Conservation (phyloP, 2,113 vertebrate species). For the Rhadina sibilatrix region DNA sequence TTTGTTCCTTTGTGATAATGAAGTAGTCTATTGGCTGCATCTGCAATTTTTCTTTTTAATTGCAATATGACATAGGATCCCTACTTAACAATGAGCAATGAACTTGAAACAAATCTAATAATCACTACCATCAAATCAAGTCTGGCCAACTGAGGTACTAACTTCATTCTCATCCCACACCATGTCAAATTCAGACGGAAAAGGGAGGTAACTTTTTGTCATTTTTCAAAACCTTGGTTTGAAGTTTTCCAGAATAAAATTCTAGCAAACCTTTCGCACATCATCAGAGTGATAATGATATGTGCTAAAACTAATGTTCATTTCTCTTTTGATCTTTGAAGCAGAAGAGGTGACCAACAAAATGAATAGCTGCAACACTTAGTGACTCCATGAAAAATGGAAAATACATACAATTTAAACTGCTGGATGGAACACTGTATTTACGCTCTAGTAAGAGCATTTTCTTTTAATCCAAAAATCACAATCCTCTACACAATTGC, state of each 20-base stretch:
- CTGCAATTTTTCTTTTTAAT: not conserved
- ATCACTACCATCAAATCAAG: not conserved
- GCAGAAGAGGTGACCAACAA: not conserved
- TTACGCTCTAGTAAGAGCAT: not conserved
- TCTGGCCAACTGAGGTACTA: not conserved
- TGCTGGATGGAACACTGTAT: not conserved
- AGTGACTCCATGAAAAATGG: not conserved
- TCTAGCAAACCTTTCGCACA: conserved; percentile 7
- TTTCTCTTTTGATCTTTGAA: conserved; percentile 7
- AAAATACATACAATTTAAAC: not conserved
- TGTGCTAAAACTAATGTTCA: not conserved
- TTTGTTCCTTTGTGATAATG: not conserved
- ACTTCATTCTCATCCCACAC: not conserved
- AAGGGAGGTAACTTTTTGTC: not conserved
- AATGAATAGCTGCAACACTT: not conserved
- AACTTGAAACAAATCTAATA: not conserved
- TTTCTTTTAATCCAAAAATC: not conserved
- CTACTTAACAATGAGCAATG: not conserved
- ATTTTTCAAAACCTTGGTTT: conserved; percentile 35
- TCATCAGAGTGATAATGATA: conserved; percentile 44
- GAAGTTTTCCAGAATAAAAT: conserved; percentile 31
- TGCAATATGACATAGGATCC: not conserved
- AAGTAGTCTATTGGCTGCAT: not conserved
- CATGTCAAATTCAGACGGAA: not conserved
- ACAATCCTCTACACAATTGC: not conserved